Conservation (phyloP, 2,113 vertebrate genomes). For the Limanda limanda region DNA sequence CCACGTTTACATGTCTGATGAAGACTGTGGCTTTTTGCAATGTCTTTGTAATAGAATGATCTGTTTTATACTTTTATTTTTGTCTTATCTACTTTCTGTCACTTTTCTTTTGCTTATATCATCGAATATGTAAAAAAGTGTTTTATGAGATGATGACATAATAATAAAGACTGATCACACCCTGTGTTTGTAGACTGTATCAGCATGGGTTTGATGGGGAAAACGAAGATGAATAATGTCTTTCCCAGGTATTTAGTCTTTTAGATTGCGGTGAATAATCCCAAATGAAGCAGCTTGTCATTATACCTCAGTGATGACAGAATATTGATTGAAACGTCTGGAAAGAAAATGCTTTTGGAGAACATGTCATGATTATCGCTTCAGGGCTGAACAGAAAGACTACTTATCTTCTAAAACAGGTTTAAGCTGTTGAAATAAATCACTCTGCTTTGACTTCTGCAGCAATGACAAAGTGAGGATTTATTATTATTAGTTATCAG, state of each 20-base stretch:
- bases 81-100: conserved; percentile 18
- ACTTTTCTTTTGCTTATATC: conserved; percentile 21
- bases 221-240: background rate
- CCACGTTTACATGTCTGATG: conserved; percentile 31
- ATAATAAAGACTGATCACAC: conserved; percentile 35
- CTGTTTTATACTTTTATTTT: conserved; percentile 38
- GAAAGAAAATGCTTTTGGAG: background rate
- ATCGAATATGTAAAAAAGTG: conserved; percentile 17
- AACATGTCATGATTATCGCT: background rate
- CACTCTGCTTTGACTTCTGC: background rate
- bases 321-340: background rate
- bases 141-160: conserved; percentile 22
- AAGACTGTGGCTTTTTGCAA: background rate
- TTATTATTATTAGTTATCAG: background rate
- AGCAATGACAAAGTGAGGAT: no score
- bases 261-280: background rate
- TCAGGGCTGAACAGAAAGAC: background rate
- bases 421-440: conserved; percentile 5
- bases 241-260: no score
- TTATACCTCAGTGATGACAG: background rate
- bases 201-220: background rate
- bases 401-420: background rate
- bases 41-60: conserved; percentile 18
- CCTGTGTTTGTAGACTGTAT: background rate
- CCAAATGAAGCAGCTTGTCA: background rate